Evolutionary conservation across 2,888 invertebrate species (phyloP).

Genomic region (Euphydryas editha): DNA sequence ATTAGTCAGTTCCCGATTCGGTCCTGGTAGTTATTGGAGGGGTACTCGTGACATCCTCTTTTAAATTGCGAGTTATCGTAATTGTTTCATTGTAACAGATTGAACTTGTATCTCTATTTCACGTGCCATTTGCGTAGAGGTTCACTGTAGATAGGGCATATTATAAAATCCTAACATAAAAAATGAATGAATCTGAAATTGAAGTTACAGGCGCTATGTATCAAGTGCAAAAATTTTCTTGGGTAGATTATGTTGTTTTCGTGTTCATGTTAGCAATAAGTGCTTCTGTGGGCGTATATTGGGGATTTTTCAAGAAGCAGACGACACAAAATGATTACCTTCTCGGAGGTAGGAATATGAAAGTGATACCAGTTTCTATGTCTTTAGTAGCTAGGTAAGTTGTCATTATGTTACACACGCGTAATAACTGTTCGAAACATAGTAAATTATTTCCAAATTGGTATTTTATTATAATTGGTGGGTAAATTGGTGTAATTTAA

Average conservation of each 20-base stretch:
- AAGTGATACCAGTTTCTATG: slow-evolving; percentile 91
- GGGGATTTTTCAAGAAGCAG: slow-evolving; percentile 88
- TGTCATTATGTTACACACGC: not conserved
- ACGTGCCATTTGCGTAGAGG: slow-evolving; percentile 61
- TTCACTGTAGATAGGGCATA: slow-evolving; percentile 49
- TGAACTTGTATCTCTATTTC: slow-evolving; percentile 62
- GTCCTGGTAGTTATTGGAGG: slow-evolving; percentile 66
- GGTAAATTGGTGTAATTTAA: too few species aligned
- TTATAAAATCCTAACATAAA: slow-evolving; percentile 39
- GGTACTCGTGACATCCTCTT: slow-evolving; percentile 82
- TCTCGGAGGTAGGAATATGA: slow-evolving; percentile 92
- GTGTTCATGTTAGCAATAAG: slow-evolving; percentile 89
- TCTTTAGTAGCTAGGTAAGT: slow-evolving; percentile 92
- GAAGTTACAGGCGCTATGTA: slow-evolving; percentile 50
- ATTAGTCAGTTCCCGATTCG: slow-evolving; percentile 67
- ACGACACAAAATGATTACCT: slow-evolving; percentile 88
- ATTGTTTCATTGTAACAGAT: slow-evolving; percentile 82
- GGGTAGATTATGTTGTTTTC: slow-evolving; percentile 91
- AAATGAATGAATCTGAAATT: slow-evolving; percentile 32
- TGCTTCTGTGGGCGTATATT: slow-evolving; percentile 91
- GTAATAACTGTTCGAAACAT: not conserved
- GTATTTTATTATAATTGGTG: too few species aligned
- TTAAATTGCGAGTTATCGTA: slow-evolving; percentile 83
- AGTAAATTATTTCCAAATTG: not conserved
- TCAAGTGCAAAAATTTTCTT: slow-evolving; percentile 86